These are phyloP conservation scores for Athetis lepigone DNA, from an alignment of 2,888 invertebrate genomes.

Conservation along the genomic window DNA sequence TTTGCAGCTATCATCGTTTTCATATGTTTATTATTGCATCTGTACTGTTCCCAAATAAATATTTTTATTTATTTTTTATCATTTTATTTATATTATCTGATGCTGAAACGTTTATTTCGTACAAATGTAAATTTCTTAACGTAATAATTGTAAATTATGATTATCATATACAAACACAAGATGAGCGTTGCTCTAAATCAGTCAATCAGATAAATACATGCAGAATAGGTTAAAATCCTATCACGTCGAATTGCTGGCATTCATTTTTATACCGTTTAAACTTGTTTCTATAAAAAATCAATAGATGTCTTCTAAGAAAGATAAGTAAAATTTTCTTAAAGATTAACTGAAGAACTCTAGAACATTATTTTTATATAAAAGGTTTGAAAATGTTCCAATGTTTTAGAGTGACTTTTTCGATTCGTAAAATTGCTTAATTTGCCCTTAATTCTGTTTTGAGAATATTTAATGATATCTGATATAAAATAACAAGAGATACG, in stretches of 20 bases:
- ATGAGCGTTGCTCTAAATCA: neutral
- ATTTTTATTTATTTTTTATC: too few relatives aligned
- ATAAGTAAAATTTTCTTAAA: constrained; percentile 5
- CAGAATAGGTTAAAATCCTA: neutral
- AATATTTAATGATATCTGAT: neutral
- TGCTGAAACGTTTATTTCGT: neutral
- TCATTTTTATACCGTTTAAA: neutral
- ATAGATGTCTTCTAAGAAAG: neutral
- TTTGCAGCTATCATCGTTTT: too few relatives aligned
- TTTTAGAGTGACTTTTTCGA: constrained; percentile 10
- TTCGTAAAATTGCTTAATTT: constrained; percentile 19
- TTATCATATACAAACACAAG: neutral
- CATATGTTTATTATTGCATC: too few relatives aligned
- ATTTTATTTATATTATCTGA: too few relatives aligned
- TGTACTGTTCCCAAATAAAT: too few relatives aligned
- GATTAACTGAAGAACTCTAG: constrained; percentile 10
- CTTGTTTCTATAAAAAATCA: neutral
- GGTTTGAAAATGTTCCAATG: constrained; percentile 9
- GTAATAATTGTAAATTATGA: neutral
- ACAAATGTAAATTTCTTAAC: neutral
- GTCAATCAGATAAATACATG: neutral
- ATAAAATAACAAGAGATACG: neutral
- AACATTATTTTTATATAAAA: constrained; percentile 8
- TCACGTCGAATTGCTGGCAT: neutral
- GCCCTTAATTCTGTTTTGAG: constrained; percentile 7